Base-by-base conservation (phyloP, 2,888 invertebrate genomes). In the Polydrusus tereticollis region DNA sequence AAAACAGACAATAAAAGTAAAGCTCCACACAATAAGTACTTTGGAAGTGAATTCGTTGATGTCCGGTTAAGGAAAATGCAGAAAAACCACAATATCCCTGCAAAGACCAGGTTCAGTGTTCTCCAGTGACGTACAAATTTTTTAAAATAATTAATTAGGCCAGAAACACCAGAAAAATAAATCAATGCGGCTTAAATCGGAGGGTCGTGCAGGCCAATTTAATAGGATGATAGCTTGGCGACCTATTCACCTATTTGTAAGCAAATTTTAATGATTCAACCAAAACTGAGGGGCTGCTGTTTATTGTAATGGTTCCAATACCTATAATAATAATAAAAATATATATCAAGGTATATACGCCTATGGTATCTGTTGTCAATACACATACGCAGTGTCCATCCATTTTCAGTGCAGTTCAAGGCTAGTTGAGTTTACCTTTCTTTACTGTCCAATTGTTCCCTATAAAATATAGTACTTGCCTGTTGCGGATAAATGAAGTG, bases 381-480 rank as follows among this genome's bases (percentile, higher is more conserved):
- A 52, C 14, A 55, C 23, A 52, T 41, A 66, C 55, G 52, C 50
- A 55, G 18, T 55, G 65, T 38, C 26, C 50, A 36, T 59, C 59
- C 67, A 47, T 67, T 45, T 60, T 36, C 59, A 59, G 67, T 45
- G 59, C 58, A 57, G 67, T 67, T 67, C 67, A 67, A 67, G 67
- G 67, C 45, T 66, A 57, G 66, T 57, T 57, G 10, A 41, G 41
- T 58, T 52, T 58, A 67, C 33, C 45, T 67, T 50, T 59, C 67
- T 59, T 67, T 67, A 67, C 67, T 67, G 67, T 47, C 43, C 67
- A 59, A 67, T 67, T 67, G 67, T 67, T 67, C 58, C n/a, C 59
- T 58, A 45, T 58, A 67, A 67, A 67, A 59, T 67, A 67, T 59
- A 57, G 63, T 63, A 50, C 45, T 58, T 58, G 58, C 20, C 36